Evolutionary conservation across 2,113 vertebrate genomes (phyloP).

Genomic region (Amphiprion percula): DNA sequence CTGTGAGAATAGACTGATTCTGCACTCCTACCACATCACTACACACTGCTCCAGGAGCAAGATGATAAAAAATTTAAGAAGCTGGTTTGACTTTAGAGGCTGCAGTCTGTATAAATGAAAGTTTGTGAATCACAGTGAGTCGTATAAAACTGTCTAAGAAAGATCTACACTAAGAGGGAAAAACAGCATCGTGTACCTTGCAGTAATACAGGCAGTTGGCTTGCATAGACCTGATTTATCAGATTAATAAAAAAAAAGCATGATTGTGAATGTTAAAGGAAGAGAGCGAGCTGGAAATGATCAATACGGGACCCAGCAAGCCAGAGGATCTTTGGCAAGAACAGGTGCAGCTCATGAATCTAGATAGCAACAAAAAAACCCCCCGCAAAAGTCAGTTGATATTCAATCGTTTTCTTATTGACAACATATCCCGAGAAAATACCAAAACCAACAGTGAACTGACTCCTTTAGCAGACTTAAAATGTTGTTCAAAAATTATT

Average conservation of each 20-base stretch:
- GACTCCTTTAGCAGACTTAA: too few relatives aligned
- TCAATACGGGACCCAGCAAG: neutral
- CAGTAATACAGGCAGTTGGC: neutral
- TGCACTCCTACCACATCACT: neutral
- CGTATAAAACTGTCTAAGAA: slow-evolving; percentile 20
- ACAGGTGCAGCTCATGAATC: neutral
- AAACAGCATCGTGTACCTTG: neutral
- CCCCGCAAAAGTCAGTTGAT: neutral
- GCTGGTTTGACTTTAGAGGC: neutral
- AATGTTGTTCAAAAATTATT: neutral
- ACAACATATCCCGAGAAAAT: too few relatives aligned
- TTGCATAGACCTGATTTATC: slow-evolving; percentile 6
- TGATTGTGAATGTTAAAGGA: neutral
- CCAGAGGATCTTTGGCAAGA: neutral
- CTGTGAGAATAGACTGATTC: neutral
- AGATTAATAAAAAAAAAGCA: slow-evolving; percentile 7
- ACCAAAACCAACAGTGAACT: too few relatives aligned
- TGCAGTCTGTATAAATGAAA: neutral
- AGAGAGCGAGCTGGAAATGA: neutral
- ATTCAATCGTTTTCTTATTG: neutral
- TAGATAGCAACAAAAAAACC: neutral
- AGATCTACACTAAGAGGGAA: neutral
- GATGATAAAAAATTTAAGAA: neutral
- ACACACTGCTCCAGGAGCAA: neutral
- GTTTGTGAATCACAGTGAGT: neutral